phyloP scores from a whole-genome alignment of 2,888 invertebrate genomes.

The Scaptomyza tumidula region DNA sequence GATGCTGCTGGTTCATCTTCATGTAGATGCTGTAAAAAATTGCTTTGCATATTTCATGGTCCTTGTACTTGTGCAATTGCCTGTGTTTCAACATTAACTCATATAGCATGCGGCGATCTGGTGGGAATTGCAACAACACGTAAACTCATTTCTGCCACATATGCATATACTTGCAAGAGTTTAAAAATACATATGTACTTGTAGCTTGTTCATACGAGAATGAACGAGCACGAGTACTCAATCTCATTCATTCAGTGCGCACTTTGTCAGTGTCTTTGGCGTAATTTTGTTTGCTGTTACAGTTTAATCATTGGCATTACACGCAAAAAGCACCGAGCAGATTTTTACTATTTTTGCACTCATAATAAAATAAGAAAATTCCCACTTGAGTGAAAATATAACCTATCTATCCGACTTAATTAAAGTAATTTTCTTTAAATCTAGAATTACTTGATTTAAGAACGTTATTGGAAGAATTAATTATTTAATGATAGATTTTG shows the following conservation, averaged over 20 bases:
- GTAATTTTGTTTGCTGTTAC: constrained; percentile 70
- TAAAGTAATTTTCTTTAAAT: too few species aligned
- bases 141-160: constrained; percentile 22
- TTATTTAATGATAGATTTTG: too few species aligned
- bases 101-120: constrained; percentile 45
- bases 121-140: constrained; percentile 50
- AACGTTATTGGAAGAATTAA: too few species aligned
- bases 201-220: background rate
- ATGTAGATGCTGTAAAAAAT: constrained; percentile 52
- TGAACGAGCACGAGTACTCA: constrained; percentile 24
- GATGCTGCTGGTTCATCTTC: constrained; percentile 18
- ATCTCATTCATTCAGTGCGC: constrained; percentile 38
- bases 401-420: too few species aligned
- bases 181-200: background rate
- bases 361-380: too few species aligned
- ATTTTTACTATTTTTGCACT: too few species aligned
- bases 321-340: constrained; percentile 30
- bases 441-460: too few species aligned
- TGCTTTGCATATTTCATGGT: constrained; percentile 73
- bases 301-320: constrained; percentile 76
- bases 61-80: constrained; percentile 56
- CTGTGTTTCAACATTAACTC: constrained; percentile 51
- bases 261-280: constrained; percentile 74
- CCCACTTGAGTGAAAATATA: too few species aligned
- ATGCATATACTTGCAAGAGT: background rate